These are phyloP conservation scores for Lophotriccus pileatus DNA, from an alignment of 2,797 vertebrate genomes.

Conservation along the genomic window DNA sequence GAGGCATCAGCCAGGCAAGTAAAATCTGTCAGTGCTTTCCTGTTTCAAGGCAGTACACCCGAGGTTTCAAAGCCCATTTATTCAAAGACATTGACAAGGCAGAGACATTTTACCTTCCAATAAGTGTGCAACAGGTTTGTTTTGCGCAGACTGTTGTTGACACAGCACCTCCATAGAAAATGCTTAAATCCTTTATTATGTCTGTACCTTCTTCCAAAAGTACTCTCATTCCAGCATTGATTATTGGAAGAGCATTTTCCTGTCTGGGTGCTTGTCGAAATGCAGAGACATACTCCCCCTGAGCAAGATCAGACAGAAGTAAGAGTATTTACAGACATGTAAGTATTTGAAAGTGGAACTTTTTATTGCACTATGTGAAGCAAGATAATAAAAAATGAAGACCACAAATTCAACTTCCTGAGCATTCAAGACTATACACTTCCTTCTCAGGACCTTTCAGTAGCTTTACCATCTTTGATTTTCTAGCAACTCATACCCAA, in stretches of 20 bases:
- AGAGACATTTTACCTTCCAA: slow-evolving; percentile 72
- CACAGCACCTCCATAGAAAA: slow-evolving; percentile 85
- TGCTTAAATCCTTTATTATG: slow-evolving; percentile 78
- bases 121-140: slow-evolving; percentile 74
- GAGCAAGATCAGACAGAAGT: not conserved
- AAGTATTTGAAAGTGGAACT: not conserved
- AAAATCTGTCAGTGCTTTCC: not conserved
- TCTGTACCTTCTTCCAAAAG: slow-evolving; percentile 76
- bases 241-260: slow-evolving; percentile 82
- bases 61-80: not conserved
- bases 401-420: not conserved
- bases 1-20: not conserved
- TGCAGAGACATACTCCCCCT: slow-evolving; percentile 86
- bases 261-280: slow-evolving; percentile 87
- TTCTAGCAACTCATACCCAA: not conserved
- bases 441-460: not conserved
- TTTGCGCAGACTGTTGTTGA: slow-evolving; percentile 72
- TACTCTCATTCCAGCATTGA: slow-evolving; percentile 86
- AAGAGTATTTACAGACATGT: not conserved
- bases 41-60: not conserved
- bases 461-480: not conserved
- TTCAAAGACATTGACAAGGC: not conserved
- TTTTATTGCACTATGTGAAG: not conserved
- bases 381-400: not conserved
- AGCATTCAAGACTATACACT: not conserved